A percentile compares a stretch with the other conserved stretches of the same genome.
phyloP scores from a whole-genome alignment of 2,797 vertebrate species.

The Oreochromis mossambicus region DNA sequence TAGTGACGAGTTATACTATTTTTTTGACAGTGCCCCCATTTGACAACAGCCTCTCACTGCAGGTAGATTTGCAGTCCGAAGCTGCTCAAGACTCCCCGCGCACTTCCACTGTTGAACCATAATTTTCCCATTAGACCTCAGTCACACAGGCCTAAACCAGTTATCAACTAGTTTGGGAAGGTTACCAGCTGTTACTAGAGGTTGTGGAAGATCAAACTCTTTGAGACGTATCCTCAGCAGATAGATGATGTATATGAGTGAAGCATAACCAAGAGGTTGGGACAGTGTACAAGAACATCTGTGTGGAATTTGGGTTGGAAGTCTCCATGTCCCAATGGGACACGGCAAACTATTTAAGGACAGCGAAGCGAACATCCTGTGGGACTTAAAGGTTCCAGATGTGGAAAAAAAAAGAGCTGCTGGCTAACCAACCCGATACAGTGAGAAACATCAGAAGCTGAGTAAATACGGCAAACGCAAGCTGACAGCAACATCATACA shows the following conservation, averaged over 20 bases:
- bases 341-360: neutral
- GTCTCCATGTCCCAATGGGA: neutral
- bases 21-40: neutral
- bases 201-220: neutral
- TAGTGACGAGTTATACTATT: neutral
- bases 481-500: neutral
- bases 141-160: neutral
- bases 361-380: neutral
- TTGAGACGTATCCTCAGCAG: neutral
- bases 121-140: neutral
- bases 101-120: neutral
- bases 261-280: neutral
- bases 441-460: neutral
- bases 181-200: neutral
- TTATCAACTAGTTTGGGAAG: neutral
- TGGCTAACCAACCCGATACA: neutral
- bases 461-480: neutral
- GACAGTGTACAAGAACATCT: neutral
- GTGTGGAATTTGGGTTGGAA: neutral
- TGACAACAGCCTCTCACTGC: neutral
- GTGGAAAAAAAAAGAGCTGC: neutral
- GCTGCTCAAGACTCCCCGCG: neutral
- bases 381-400: neutral
- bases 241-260: neutral
- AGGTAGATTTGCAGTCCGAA: neutral